A percentile compares a stretch with the other conserved stretches of the same genome.
Evolutionary conservation across 2,113 vertebrate genomes (phyloP).

Genomic region (Burhinus bistriatus): DNA sequence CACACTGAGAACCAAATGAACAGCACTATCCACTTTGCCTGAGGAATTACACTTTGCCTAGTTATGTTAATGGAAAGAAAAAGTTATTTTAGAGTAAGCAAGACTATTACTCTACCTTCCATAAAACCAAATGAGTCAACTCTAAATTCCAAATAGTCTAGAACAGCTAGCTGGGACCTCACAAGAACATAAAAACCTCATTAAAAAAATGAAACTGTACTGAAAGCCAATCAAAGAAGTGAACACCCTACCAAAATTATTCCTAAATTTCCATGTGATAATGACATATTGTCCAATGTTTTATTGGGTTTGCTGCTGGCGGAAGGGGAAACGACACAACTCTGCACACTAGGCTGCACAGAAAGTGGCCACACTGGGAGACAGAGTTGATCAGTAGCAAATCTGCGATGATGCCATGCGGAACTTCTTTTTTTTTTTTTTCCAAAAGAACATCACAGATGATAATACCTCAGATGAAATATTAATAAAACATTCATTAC

Average conservation of each 20-base stretch:
- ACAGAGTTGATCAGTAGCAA: not conserved
- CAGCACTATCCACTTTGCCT: not conserved
- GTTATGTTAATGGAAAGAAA: not conserved
- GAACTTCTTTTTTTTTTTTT: not conserved
- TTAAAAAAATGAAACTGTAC: not conserved
- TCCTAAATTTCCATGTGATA: not conserved
- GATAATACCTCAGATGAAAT: not conserved
- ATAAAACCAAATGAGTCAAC: not conserved
- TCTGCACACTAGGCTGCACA: not conserved
- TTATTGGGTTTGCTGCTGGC: not conserved
- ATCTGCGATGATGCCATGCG: not conserved
- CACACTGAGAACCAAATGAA: not conserved
- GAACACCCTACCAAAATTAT: not conserved
- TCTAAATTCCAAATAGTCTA: not conserved
- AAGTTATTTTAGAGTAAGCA: not conserved
- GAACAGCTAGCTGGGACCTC: not conserved
- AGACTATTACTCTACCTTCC: not conserved
- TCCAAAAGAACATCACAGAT: not conserved
- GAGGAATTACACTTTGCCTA: not conserved
- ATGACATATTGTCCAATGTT: not conserved
- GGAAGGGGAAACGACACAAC: not conserved
- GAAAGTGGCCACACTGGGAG: not conserved
- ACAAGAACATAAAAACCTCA: not conserved
- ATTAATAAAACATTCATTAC: not conserved
- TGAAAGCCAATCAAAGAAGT: not conserved